Base-by-base conservation (phyloP, 2,888 invertebrate genomes). In the Hirtodrosophila duncani region DNA sequence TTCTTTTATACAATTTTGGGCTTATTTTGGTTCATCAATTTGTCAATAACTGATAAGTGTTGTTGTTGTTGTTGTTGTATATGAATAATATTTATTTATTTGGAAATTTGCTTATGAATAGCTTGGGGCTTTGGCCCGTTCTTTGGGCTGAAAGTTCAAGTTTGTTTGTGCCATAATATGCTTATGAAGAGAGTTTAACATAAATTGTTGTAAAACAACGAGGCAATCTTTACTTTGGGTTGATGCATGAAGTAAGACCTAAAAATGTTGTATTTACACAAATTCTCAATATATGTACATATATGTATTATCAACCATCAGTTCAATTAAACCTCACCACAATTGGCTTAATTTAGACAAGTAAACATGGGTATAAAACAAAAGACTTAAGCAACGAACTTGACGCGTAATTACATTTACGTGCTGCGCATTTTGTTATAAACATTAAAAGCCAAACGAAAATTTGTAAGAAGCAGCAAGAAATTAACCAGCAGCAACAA, bases 381-480 rank as follows among this genome's bases (percentile, higher is more conserved):
- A 75, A 75, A 81, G 75, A 81, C 78, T 81, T 74, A 53, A 37
- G 67, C 67, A 60, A 61, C 62, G 51, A 81, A 81, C 79, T 64
- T 45, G 60, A 38, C 13, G 44, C 46, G 58, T 50, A 78, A 72
- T 68, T 68, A 58, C 56, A 24, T 8, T 42, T 59, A 68, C 61
- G 74, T 72, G 74, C 61, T 48, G 66, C 56, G 72, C 49, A 63
- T 43, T 67, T 57, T 43, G 36, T 46, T 20, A 14, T 38, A 30
- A 52, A 10, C 67, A 59, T 48, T 50, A 14, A 37, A 41, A 38
- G 20, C 9, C 3, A 46, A 11, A 14, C 18, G n/a, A n/a, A n/a
- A n/a, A n/a, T n/a, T n/a, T n/a, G n/a, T n/a, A n/a, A n/a, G n/a
- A n/a, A n/a, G n/a, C n/a, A n/a, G n/a, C n/a, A 34, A 34, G n/a